Evolutionary conservation across 1,140 invertebrate genomes (phyloP), one percentile per base, ranked within the genome.

Genomic region (Olivierus martensii): DNA sequence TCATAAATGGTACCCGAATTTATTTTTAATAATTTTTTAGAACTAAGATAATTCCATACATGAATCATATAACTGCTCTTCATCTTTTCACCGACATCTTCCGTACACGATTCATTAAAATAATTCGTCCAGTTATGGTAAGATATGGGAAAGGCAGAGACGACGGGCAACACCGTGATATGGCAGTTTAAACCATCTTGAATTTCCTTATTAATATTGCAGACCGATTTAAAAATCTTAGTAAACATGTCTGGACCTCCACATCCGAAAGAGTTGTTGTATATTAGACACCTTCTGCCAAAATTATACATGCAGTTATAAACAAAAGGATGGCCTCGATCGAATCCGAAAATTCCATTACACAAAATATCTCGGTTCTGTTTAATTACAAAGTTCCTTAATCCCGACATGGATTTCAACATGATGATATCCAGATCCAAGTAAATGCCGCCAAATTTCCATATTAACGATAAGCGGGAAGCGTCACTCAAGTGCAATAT

Each of bases 361-460:
- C 77, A 80, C 6, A 84, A 71, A 34, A 72, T 63, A 2, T 67
- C 65, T 46, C 69, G 68, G 4, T 74, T 77, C 64, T 83, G 79
- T 9, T 77, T 54, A n/a, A 54, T 39, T 11, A 36, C 52, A 14
- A 36, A 11, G n/a, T 54, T 54, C 21, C 17, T 54, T 19, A 54
- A 28, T 10, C 39, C 11, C 15, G 75, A 0, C 79, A 62, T 18
- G 18, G 53, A 58, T 38, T 52, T 79, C 7, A 75, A 74, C 2
- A 84, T 72, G 7, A 87, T 75, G 1, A 85, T 76, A 62, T 87
- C 84, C 51, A 84, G 65, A 57, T 88, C 84, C 39, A 87, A 63
- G 65, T 86, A 86, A 38, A 83, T 78, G 1, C 84, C 84, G 28
- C 82, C 81, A 52, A 75, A 84, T 62, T 83, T 84, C 73, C 79